Percentiles rank a stretch among this genome's conserved stretches.
Conservation (phyloP, 2,113 vertebrate species). For the Ceratotherium simum region DNA sequence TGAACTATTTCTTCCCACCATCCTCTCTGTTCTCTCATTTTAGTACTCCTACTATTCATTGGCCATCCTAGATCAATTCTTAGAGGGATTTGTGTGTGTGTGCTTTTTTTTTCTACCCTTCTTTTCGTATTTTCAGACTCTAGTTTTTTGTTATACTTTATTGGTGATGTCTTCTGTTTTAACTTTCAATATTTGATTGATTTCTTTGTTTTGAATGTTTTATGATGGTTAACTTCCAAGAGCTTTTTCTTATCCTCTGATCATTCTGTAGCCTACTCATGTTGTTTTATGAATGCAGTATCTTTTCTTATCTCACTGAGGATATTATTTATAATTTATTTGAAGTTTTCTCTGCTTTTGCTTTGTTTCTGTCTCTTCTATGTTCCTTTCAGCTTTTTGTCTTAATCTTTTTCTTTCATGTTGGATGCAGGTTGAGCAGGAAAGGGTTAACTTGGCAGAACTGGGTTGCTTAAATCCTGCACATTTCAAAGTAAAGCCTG, state of each 20-base stretch:
- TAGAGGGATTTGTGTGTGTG: neutral
- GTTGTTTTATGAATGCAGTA: neutral
- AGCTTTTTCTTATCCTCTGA: neutral
- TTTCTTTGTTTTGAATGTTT: conserved; percentile 28
- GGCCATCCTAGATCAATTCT: neutral
- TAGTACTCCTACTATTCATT: neutral
- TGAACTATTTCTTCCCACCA: neutral
- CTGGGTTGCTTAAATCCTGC: neutral
- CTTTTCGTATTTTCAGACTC: neutral
- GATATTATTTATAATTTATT: neutral
- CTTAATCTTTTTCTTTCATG: neutral
- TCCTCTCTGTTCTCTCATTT: neutral
- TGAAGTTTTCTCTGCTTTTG: neutral
- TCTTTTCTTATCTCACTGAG: neutral
- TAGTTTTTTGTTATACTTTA: neutral
- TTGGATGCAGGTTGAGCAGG: neutral
- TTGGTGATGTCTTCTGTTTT: neutral
- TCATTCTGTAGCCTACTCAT: neutral
- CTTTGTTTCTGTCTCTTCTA: neutral
- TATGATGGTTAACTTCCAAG: neutral
- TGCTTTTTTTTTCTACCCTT: neutral
- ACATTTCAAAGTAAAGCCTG: neutral
- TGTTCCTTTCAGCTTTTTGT: neutral
- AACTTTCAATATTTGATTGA: neutral
- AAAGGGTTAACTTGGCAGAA: neutral